Evolutionary conservation across 2,113 vertebrate species (phyloP).

Genomic region (Oncorhynchus clarkii): DNA sequence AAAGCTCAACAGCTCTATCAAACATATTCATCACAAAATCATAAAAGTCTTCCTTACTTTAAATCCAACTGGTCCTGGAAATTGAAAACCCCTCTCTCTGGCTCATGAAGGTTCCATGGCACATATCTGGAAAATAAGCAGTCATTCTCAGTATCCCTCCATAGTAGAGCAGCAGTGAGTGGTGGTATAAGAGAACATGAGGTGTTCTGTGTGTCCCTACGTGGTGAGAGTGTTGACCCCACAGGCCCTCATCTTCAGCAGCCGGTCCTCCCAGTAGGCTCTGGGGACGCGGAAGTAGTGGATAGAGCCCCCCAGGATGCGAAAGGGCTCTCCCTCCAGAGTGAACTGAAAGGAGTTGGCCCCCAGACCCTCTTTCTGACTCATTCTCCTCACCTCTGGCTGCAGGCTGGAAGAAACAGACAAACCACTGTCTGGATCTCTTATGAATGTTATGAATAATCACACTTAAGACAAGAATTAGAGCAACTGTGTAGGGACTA

Average conservation of each 20-base stretch:
- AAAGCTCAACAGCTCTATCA: slow-evolving; percentile 60
- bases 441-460: slow-evolving; percentile 12
- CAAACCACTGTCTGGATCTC: slow-evolving; percentile 69
- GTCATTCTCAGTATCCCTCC: slow-evolving; percentile 6
- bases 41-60: slow-evolving; percentile 61
- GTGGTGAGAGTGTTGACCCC: slow-evolving; percentile 92
- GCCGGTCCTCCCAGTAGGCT: slow-evolving; percentile 86
- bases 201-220: slow-evolving; percentile 61
- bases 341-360: slow-evolving; percentile 58
- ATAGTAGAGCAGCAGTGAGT: not conserved
- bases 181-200: not conserved
- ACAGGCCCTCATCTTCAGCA: slow-evolving; percentile 74
- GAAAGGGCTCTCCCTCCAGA: slow-evolving; percentile 67
- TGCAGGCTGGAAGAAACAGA: not conserved
- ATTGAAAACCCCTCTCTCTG: slow-evolving; percentile 79
- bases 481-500: too few relatives aligned
- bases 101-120: slow-evolving; percentile 91
- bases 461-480: too few relatives aligned
- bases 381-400: not conserved
- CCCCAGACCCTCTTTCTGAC: slow-evolving; percentile 75
- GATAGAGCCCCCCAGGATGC: slow-evolving; percentile 67
- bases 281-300: slow-evolving; percentile 87
- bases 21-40: too few relatives aligned
- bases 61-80: slow-evolving; percentile 86
- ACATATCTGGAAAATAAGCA: slow-evolving; percentile 77